phyloP scores from a whole-genome alignment of 2,113 vertebrate genomes.

The Arothron firmamentum region DNA sequence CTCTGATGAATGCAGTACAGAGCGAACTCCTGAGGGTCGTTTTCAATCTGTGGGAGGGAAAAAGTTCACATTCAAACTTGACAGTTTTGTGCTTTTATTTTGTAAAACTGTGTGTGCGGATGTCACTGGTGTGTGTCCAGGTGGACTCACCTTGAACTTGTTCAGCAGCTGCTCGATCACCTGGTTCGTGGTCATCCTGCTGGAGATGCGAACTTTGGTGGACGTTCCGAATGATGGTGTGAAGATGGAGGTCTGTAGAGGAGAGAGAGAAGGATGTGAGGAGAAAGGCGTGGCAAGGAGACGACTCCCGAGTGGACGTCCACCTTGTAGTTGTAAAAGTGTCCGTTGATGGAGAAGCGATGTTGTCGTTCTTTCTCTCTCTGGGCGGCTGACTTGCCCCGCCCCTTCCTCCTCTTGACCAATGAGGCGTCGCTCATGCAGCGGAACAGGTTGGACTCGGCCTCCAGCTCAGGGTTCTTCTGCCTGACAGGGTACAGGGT shows the following conservation, averaged over 20 bases:
- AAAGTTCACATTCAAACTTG: neutral
- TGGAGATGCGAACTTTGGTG: conserved; percentile 86
- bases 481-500: conserved; percentile 61
- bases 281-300: too few relatives aligned
- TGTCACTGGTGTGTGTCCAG: neutral
- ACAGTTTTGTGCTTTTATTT: too few relatives aligned
- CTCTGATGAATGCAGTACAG: conserved; percentile 87
- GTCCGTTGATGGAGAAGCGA: conserved; percentile 90
- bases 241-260: conserved; percentile 85
- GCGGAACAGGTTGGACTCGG: conserved; percentile 77
- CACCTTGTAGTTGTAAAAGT: conserved; percentile 92
- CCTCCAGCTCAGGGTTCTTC: conserved; percentile 58
- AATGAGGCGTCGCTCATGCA: conserved; percentile 74
- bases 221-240: conserved; percentile 84
- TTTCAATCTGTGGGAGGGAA: conserved; percentile 81
- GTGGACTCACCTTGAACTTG: conserved; percentile 86
- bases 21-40: conserved; percentile 86
- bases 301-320: neutral
- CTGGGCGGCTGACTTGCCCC: conserved; percentile 58
- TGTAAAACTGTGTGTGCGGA: too few relatives aligned
- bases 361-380: conserved; percentile 70
- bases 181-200: conserved; percentile 84
- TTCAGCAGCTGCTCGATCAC: conserved; percentile 85
- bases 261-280: neutral
- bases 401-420: conserved; percentile 75